These are phyloP conservation scores for Carassius carassius DNA, from an alignment of 2,113 vertebrate species.

Conservation along the genomic window DNA sequence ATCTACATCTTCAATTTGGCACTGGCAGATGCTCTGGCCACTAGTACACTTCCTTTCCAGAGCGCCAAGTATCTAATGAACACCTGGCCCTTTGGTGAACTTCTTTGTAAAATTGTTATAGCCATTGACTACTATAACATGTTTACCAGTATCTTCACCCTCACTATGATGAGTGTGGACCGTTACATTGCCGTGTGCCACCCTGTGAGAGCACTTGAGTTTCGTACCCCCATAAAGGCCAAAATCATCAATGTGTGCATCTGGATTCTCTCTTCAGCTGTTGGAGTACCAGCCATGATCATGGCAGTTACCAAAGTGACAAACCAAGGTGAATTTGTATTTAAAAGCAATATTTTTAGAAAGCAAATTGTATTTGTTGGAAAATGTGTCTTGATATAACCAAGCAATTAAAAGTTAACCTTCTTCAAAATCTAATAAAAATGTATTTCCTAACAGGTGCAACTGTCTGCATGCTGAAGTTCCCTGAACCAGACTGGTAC, in stretches of 20 bases:
- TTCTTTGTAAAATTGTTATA: conserved; percentile 89
- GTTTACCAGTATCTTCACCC: conserved; percentile 97
- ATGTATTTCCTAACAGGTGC: conserved; percentile 59
- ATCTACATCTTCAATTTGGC: conserved; percentile 99
- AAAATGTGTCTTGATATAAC: neutral
- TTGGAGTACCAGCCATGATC: conserved; percentile 91
- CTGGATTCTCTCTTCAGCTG: conserved; percentile 89
- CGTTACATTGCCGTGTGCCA: conserved; percentile 94
- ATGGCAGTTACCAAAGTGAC: conserved; percentile 86
- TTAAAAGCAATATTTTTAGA: neutral
- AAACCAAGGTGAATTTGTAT: conserved; percentile 75
- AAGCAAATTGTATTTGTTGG: neutral
- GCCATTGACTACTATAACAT: conserved; percentile 99
- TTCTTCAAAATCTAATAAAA: neutral
- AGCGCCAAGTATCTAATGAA: conserved; percentile 63
- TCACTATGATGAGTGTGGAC: conserved; percentile 71
- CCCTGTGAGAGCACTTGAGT: conserved; percentile 87
- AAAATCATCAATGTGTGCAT: conserved; percentile 95
- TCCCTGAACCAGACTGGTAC: conserved; percentile 89
- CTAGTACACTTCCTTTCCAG: conserved; percentile 96
- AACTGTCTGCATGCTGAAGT: conserved; percentile 84
- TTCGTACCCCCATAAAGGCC: conserved; percentile 88
- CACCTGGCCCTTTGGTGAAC: conserved; percentile 91
- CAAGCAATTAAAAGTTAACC: neutral
- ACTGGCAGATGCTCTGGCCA: conserved; percentile 88